A percentile compares a stretch with the other conserved stretches of the same genome.
These are phyloP conservation scores for Aplocera efformata DNA, from an alignment of 2,888 invertebrate genomes.

Conservation along the genomic window DNA sequence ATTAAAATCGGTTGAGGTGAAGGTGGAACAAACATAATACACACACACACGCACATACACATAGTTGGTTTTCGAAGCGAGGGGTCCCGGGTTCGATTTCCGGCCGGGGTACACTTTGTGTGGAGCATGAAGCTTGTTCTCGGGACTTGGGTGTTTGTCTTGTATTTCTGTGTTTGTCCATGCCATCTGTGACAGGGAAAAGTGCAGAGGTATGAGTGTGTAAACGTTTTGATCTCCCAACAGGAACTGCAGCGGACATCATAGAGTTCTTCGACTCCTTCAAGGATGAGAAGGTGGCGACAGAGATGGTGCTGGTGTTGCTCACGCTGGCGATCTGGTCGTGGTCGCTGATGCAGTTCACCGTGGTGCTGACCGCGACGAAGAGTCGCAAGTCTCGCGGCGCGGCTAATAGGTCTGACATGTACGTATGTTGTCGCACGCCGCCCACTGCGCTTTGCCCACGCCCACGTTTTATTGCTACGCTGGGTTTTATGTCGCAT, in stretches of 20 bases:
- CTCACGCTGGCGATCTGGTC: conserved; percentile 95
- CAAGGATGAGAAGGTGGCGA: conserved; percentile 91
- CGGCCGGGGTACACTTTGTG: too few species aligned
- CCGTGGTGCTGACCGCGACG: conserved; percentile 94
- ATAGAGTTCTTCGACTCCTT: conserved; percentile 98
- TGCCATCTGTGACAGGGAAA: too few species aligned
- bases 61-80: too few species aligned
- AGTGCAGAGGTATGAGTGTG: too few species aligned
- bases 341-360: conserved; percentile 96
- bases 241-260: conserved; percentile 95
- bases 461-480: neutral
- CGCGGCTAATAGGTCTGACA: conserved; percentile 78
- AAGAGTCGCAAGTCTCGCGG: conserved; percentile 88
- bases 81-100: too few species aligned
- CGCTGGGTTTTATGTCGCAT: neutral
- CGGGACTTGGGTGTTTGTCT: too few species aligned
- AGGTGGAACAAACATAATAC: too few species aligned
- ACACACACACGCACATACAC: too few species aligned
- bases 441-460: conserved; percentile 1
- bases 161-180: too few species aligned
- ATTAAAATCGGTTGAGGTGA: too few species aligned
- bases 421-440: conserved; percentile 58
- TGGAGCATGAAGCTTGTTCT: too few species aligned
- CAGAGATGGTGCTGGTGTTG: conserved; percentile 89
- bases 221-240: neutral